A percentile compares a stretch with the other conserved stretches of the same genome.
Conservation (phyloP, 2,797 vertebrate species). For the Necrosyrtes monachus region DNA sequence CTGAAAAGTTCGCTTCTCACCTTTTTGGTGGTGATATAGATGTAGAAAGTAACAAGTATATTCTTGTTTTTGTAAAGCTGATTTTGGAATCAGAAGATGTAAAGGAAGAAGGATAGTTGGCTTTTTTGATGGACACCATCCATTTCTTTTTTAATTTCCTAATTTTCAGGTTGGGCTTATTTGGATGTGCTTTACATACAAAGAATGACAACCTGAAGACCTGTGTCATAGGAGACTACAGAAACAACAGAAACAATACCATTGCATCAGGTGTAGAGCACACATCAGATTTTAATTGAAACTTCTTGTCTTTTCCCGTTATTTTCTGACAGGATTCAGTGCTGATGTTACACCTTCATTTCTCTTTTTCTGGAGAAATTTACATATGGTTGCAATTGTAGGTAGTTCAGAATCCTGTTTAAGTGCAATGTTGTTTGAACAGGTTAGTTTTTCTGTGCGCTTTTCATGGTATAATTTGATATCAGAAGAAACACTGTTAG, state of each 20-base stretch:
- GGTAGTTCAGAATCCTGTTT: neutral
- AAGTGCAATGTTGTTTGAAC: neutral
- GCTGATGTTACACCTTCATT: neutral
- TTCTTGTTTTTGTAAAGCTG: neutral
- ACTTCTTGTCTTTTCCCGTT: neutral
- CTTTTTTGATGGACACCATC: neutral
- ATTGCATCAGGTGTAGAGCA: neutral
- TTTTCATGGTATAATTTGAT: neutral
- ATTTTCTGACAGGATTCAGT: neutral
- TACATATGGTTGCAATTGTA: neutral
- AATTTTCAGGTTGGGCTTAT: neutral
- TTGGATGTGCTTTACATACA: neutral
- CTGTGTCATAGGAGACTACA: neutral
- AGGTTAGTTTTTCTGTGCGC: neutral
- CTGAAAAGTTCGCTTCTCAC: neutral
- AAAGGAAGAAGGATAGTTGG: neutral
- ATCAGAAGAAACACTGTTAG: neutral
- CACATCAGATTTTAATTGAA: neutral
- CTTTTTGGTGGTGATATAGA: neutral
- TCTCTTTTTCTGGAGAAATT: neutral
- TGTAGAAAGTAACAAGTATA: neutral
- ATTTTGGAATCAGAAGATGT: neutral
- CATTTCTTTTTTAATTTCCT: neutral
- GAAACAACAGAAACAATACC: neutral
- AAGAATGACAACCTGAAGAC: neutral